Base-by-base conservation (phyloP, 2,113 vertebrate genomes). In the Sinocyclocheilus anophthalmus region DNA sequence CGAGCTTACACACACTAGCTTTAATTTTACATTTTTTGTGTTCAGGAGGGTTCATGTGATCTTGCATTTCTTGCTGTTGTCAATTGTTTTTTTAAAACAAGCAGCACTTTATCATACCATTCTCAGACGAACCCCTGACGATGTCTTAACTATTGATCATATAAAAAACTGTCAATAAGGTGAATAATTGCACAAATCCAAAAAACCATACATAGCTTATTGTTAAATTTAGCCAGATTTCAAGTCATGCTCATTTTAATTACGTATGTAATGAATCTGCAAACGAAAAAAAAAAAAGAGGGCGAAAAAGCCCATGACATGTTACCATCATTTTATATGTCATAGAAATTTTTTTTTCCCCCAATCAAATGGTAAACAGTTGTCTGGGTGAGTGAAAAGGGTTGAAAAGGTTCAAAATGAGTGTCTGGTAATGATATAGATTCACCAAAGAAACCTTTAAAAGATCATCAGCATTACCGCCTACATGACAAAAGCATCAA, bases 401-500 rank as follows among this genome's bases (percentile, higher is more conserved):
- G 11, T 2, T 33, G 1, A 24, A 67, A 45, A 45, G 14, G n/a
- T 67, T 79, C 79, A 77, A 24, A 63, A 22, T 83, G 72, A 81
- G 5, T n/a, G 33, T 80, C 3, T 80, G 55, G 12, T 63, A 63
- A 69, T 24, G 12, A 59, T 59, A 37, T 30, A 61, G 73, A 26
- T 87, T 86, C 90, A 88, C 81, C 88, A 90, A 76, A 89, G 91
- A 92, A 92, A 93, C 92, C 92, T 95, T 94, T 92, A 94, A 91
- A 90, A 93, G 92, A 93, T 93, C 91, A 94, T 93, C 93, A 93
- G 93, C 39, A 86, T 87, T 88, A 83, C 90, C 37, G 4, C 63
- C 24, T 24, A 20, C 48, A 70, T 93, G 92, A 92, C 94, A 94
- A 94, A 93, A 91, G 85, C 57, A 92, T 87, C 50, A 84, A 90